Evolutionary conservation across 2,888 invertebrate species (phyloP).

Genomic region (Pardosa pseudoannulata): DNA sequence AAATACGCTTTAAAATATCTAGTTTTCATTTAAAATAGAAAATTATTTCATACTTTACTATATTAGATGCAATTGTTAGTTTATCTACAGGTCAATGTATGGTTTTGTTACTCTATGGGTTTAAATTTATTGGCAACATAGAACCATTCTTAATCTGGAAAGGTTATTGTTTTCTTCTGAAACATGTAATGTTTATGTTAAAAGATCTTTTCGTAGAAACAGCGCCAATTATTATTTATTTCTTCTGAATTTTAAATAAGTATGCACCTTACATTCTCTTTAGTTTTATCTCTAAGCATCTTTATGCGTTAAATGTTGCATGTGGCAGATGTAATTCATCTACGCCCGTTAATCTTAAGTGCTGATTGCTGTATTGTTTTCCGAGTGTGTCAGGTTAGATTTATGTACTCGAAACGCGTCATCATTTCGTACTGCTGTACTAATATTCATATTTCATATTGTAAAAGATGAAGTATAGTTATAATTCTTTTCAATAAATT

Average conservation of each 20-base stretch:
- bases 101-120: no score
- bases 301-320: constrained; percentile 15
- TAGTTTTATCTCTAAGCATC: not conserved
- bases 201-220: constrained; percentile 40
- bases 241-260: constrained; percentile 22
- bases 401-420: constrained; percentile 10
- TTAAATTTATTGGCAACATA: not conserved
- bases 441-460: no score
- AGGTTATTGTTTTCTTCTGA: constrained; percentile 65
- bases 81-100: no score
- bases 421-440: not conserved
- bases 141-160: constrained; percentile 3
- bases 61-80: no score
- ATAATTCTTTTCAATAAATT: no score
- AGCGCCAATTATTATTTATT: constrained; percentile 8
- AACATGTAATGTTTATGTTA: constrained; percentile 53
- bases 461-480: no score
- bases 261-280: constrained; percentile 7
- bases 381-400: constrained; percentile 8
- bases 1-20: no score
- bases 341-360: constrained; percentile 46
- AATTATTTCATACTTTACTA: no score
- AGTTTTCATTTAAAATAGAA: no score
- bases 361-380: constrained; percentile 38
- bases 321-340: constrained; percentile 52